Conservation (phyloP, 30 jellyfish, hydroid and myxozoan species). For the Aurelia aurita region DNA sequence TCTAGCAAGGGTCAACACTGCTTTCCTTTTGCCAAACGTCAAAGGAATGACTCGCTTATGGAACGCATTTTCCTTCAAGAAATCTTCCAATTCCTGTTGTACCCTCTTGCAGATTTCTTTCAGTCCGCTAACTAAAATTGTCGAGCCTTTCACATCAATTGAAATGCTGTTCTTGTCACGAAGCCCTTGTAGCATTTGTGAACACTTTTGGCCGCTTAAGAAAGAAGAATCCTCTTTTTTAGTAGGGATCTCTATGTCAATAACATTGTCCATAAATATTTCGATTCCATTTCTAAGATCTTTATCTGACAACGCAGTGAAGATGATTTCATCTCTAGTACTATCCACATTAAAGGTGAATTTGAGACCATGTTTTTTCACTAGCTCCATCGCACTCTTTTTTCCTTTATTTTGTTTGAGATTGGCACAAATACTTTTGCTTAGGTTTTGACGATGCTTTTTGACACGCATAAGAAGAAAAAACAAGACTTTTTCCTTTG, state of each 20-base stretch:
- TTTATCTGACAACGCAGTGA: background rate
- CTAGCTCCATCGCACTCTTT: background rate
- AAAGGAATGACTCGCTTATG: background rate
- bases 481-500: background rate
- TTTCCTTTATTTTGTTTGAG: background rate
- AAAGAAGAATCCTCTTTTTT: background rate
- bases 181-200: background rate
- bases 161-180: background rate
- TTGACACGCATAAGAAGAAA: background rate
- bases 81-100: background rate
- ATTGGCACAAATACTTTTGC: background rate
- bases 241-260: background rate
- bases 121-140: background rate
- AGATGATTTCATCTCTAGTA: background rate
- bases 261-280: conserved; percentile 2
- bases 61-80: conserved; percentile 23
- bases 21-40: conserved; percentile 18
- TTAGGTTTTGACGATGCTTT: background rate
- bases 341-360: background rate
- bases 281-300: conserved; percentile 24
- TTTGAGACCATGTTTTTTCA: background rate
- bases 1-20: background rate
- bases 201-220: background rate
- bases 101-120: background rate
- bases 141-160: background rate